Conservation (phyloP, 1,140 invertebrate genomes). For the Lepidurus arcticus region DNA sequence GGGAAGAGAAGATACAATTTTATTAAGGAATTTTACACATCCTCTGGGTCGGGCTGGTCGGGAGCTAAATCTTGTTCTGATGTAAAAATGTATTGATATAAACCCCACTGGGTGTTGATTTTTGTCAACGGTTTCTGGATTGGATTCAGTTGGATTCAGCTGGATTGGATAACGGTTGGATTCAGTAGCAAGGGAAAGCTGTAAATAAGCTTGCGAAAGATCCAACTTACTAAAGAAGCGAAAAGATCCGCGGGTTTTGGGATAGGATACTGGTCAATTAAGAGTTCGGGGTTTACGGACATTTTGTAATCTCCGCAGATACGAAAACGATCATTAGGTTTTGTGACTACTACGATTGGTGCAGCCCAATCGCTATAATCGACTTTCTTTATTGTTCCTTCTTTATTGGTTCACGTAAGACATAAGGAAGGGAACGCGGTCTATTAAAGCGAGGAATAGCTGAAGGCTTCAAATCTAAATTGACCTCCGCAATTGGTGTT, state of each 20-base stretch:
- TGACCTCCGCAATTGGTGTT: background rate
- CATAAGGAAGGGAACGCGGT: constrained; percentile 44
- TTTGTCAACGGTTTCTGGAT: no score
- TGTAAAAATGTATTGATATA: no score
- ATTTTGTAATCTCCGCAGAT: constrained; percentile 50
- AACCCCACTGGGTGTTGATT: no score
- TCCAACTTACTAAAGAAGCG: constrained; percentile 42
- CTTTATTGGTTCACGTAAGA: constrained; percentile 38
- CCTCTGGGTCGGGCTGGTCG: no score
- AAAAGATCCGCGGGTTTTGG: constrained; percentile 43
- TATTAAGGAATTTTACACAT: no score
- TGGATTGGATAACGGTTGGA: no score
- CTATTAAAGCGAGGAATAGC: constrained; percentile 41
- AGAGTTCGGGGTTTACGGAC: constrained; percentile 44
- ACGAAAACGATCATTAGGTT: constrained; percentile 45
- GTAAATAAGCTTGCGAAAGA: constrained; percentile 41
- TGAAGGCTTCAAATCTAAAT: background rate
- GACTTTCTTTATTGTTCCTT: constrained; percentile 39
- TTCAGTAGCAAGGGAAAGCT: constrained; percentile 36
- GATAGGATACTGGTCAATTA: constrained; percentile 34
- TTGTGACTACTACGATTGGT: constrained; percentile 49
- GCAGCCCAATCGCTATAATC: constrained; percentile 47
- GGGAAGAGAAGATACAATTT: no score
- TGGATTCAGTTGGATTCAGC: no score
- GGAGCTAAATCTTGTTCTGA: no score